Evolutionary conservation across 1,140 invertebrate species (phyloP), one percentile per base, ranked within the genome.

Genomic region (Cyclargus thomasi): DNA sequence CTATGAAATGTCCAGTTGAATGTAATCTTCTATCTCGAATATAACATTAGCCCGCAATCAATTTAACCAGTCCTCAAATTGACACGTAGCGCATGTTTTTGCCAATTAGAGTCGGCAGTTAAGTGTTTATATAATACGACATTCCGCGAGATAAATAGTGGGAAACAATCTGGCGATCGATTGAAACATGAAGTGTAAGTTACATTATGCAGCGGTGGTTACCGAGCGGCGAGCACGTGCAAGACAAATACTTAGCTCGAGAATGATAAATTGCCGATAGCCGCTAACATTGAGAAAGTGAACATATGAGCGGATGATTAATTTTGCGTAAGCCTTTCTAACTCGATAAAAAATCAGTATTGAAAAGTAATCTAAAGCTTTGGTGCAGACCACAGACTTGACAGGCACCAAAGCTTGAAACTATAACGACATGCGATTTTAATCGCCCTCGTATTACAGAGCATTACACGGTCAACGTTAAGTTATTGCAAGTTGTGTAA

Each of bases 271-370:
- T 59, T 59, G 17, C 20, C 55, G 55, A 59, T 59, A 59, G 18
- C 18, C 6, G 18, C 55, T 20, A 59, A 59, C 55, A 21, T 59
- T 20, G 55, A 59, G 55, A 59, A 59, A 59, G 55, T 59, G 18
- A 20, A 59, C 55, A 59, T 20, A 20, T 59, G 55, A 59, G 55
- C 17, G 55, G 18, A 59, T 59, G 21, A 59, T 59, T 59, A 59
- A 21, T 59, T 59, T 59, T 59, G 55, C 55, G 20, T 59, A 20
- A 59, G 55, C 55, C 55, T 59, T 59, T 59, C 55, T 59, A 59
- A 59, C 8, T 59, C 55, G 55, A 59, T 59, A 59, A 20, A 59
- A 59, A 59, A 59, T 47, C 39, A 16, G 29, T 8, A 7, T 29
- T 8, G 29, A 29, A 29, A 29, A 29, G 29, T 5, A 39, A 47